A percentile compares a stretch with the other conserved stretches of the same genome.
Conservation (phyloP, 2,888 invertebrate genomes). For the Agonopterix alstromeriana region DNA sequence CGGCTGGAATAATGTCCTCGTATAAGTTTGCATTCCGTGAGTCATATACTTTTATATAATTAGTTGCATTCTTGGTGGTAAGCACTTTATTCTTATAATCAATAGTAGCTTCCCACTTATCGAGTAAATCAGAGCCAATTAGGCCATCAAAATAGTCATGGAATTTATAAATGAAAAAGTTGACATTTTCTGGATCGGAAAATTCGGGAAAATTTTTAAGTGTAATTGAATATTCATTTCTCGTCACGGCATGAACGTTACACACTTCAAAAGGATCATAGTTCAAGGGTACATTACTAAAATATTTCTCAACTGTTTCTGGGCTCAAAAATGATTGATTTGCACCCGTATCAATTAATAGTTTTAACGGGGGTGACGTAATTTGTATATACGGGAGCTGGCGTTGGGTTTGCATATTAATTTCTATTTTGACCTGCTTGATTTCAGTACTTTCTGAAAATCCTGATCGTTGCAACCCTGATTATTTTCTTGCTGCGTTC, state of each 20-base stretch:
- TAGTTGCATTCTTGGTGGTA: not conserved
- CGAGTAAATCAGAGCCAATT: not conserved
- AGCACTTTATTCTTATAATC: conserved; percentile 1
- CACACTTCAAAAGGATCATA: conserved; percentile 4
- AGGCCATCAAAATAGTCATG: not conserved
- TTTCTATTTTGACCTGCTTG: conserved; percentile 9
- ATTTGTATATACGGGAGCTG: conserved; percentile 10
- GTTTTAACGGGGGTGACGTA: conserved; percentile 4
- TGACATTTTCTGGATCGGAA: not conserved
- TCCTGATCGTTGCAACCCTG: not conserved
- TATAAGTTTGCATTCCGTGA: conserved; percentile 12
- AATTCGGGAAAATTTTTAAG: not conserved
- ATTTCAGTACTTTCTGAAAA: conserved; percentile 6
- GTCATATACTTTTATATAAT: not conserved
- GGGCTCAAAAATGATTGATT: conserved; percentile 12
- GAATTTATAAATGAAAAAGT: not conserved
- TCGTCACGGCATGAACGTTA: not conserved
- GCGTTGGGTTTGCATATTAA: conserved; percentile 11
- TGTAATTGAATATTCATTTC: not conserved
- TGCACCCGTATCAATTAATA: conserved; percentile 12
- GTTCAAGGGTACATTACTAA: conserved; percentile 3
- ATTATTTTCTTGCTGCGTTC: no score
- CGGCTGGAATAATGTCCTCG: conserved; percentile 11
- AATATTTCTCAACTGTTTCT: conserved; percentile 8
- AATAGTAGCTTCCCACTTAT: conserved; percentile 1